These are phyloP conservation scores for Halocaridina rubra DNA, from an alignment of 2,888 invertebrate species.

Conservation along the genomic window DNA sequence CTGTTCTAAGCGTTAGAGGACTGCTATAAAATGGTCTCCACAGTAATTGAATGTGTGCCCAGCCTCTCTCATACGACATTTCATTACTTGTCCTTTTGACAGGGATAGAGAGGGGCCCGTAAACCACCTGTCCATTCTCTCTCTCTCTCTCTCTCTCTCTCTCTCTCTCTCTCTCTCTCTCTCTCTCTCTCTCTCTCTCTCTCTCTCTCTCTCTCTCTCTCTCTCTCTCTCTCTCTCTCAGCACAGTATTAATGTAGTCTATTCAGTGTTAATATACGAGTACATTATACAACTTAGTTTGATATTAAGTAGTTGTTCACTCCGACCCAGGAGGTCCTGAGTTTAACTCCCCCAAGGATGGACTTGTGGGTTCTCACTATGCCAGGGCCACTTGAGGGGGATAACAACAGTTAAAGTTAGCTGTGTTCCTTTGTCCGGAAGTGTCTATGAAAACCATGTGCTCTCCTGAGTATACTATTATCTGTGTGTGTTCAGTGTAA, in stretches of 20 bases:
- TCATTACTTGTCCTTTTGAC: too few relatives aligned
- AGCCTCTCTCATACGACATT: too few relatives aligned
- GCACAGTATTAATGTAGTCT: not conserved
- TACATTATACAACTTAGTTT: too few relatives aligned
- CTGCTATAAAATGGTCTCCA: too few relatives aligned
- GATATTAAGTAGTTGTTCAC: not conserved
- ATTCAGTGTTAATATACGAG: too few relatives aligned
- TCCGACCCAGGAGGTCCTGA: not conserved
- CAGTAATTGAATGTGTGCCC: too few relatives aligned
- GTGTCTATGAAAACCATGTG: too few relatives aligned
- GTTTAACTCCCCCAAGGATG: not conserved
- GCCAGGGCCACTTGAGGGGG: not conserved
- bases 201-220: not conserved
- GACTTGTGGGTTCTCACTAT: not conserved
- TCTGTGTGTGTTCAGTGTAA: too few relatives aligned
- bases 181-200: not conserved
- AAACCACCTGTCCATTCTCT: not conserved
- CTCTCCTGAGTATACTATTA: too few relatives aligned
- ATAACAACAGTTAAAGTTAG: not conserved
- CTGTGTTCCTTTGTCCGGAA: too few relatives aligned
- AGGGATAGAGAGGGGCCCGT: too few relatives aligned
- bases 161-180: not conserved
- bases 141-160: conserved; percentile 18
- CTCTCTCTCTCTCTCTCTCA: not conserved
- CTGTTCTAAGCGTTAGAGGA: too few relatives aligned